Evolutionary conservation across 2,888 invertebrate species (phyloP), one percentile per base, ranked within the genome.

Genomic region (Marasmarcha lunaedactyla): DNA sequence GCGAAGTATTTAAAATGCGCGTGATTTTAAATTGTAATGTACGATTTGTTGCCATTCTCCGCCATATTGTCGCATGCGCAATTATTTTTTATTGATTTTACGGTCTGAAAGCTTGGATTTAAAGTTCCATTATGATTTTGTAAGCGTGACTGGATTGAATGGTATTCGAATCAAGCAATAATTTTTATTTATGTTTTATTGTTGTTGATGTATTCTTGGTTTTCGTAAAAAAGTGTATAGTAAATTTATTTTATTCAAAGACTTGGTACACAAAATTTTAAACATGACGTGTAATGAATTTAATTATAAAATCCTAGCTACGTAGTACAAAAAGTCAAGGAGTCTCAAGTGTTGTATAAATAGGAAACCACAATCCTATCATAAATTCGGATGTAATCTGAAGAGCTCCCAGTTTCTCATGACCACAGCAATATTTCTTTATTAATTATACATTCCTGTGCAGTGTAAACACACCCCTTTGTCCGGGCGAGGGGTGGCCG

Each of bases 371-470:
- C 30, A 30, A 9, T 20, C 20, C 7, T 7, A 20, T 3, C 7
- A 20, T 20, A 20, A 20, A 20, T 20, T 20, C 20, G 7, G 20
- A 66, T 65, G 66, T 70, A 74, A 62, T 67, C 73, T 55, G 46
- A 48, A 60, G 61, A 57, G 49, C 42, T 47, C 52, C 45, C 50
- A 55, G 63, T 74, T 79, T 79, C 79, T 78, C 79, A 79, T 78
- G 78, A 65, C 64, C 66, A 52, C 61, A 57, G 59, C 56, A 59
- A 70, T 73, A 72, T 68, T 71, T 74, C 63, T 68, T 54, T 63
- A 74, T 78, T 76, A 78, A 74, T 81, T 81, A 81, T 81, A 68
- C 79, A 81, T 81, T 79, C 81, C 59, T 58, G 50, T 53, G 58
- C 69, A 77, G 79, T 74, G 79, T 83, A 81, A 81, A 83, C 81